phyloP scores from a whole-genome alignment of 2,797 vertebrate species.

The Eutrigla gurnardus region DNA sequence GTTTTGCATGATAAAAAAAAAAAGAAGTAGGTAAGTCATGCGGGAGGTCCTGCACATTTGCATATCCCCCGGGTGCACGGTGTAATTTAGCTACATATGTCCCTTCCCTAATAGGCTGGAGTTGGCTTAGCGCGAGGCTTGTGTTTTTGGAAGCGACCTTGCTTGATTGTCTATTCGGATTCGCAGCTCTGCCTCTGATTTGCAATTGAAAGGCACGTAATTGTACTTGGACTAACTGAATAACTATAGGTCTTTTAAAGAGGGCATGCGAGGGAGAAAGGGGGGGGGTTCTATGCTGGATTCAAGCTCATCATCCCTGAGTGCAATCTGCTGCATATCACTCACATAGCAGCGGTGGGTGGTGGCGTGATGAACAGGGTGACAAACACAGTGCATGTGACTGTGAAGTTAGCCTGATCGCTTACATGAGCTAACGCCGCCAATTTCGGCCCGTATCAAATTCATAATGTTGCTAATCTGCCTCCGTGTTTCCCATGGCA shows the following conservation, averaged over 20 bases:
- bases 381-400: constrained; percentile 24
- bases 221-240: constrained; percentile 85
- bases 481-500: constrained; percentile 49
- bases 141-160: constrained; percentile 75
- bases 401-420: constrained; percentile 28
- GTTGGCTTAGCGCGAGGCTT: constrained; percentile 72
- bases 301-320: constrained; percentile 42
- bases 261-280: constrained; percentile 38
- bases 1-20: constrained; percentile 82
- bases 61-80: constrained; percentile 78
- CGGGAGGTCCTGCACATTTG: constrained; percentile 81
- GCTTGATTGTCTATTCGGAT: constrained; percentile 79
- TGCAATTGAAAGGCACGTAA: constrained; percentile 85
- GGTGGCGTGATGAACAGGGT: constrained; percentile 2
- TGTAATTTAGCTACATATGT: constrained; percentile 87
- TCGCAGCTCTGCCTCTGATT: constrained; percentile 78
- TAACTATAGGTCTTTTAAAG: constrained; percentile 75
- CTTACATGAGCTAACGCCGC: constrained; percentile 30
- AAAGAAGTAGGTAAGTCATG: constrained; percentile 78
- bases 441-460: constrained; percentile 35
- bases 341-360: constrained; percentile 17
- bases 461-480: constrained; percentile 56
- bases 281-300: constrained; percentile 35
- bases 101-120: constrained; percentile 80
- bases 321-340: constrained; percentile 39